Evolutionary conservation across 2,797 vertebrate genomes (phyloP).

Genomic region (Pantherophis vulpinus): DNA sequence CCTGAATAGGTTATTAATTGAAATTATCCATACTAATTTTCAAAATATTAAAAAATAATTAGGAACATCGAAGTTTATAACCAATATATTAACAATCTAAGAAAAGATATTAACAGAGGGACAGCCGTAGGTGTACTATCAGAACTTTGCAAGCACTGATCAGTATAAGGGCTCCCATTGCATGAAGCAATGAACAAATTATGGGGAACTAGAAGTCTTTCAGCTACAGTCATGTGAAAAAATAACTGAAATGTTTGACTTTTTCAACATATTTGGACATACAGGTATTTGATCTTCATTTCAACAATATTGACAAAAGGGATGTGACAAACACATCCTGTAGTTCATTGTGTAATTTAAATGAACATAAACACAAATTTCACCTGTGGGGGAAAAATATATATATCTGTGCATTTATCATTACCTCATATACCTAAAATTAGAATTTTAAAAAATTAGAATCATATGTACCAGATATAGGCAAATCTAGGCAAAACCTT

Average conservation of each 20-base stretch:
- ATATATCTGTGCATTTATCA: background rate
- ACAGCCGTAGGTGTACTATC: background rate
- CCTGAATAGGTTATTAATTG: background rate
- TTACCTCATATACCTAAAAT: background rate
- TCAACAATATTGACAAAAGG: background rate
- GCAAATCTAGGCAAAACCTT: background rate
- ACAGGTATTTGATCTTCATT: background rate
- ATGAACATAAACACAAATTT: background rate
- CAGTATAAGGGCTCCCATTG: background rate
- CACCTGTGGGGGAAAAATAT: background rate
- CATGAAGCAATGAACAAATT: background rate
- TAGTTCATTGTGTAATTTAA: background rate
- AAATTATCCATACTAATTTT: background rate
- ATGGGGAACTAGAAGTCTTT: background rate
- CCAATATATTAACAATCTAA: background rate
- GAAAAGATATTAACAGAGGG: background rate
- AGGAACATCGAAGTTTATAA: background rate
- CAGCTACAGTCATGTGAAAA: background rate
- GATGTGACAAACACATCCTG: background rate
- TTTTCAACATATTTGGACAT: background rate
- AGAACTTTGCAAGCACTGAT: background rate
- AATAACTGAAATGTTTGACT: background rate
- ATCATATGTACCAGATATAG: background rate
- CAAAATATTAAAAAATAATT: background rate
- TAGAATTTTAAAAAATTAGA: background rate